Conservation (phyloP, 1,140 invertebrate genomes). For the Gonioctena quinquepunctata region DNA sequence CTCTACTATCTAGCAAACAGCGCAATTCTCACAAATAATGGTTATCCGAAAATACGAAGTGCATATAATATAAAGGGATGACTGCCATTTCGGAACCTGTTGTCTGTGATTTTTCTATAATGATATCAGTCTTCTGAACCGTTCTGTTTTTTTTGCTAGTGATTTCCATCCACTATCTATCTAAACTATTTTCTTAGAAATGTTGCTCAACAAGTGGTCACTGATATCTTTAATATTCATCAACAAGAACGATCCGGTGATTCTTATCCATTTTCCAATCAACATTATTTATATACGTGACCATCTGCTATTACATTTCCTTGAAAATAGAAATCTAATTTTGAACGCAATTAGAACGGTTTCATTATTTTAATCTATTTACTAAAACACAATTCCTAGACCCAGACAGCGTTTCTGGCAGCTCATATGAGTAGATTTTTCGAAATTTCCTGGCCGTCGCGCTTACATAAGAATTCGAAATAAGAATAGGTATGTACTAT, state of each 20-base stretch:
- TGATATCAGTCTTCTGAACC: not conserved
- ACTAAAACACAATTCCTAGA: constrained; percentile 6
- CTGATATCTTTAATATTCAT: not conserved
- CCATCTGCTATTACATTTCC: not conserved
- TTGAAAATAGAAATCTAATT: constrained; percentile 11
- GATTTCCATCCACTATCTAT: not conserved
- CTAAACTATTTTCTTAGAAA: not conserved
- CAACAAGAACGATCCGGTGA: not conserved
- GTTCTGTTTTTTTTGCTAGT: not conserved
- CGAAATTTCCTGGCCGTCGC: constrained; percentile 6
- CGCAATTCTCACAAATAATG: too few species aligned
- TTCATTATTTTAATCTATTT: constrained; percentile 9
- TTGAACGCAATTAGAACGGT: constrained; percentile 5
- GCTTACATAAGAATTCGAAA: constrained; percentile 6
- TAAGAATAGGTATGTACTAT: constrained; percentile 3
- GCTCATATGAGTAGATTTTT: constrained; percentile 3
- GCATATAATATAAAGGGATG: too few species aligned
- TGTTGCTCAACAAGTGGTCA: not conserved
- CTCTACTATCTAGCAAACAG: too few species aligned
- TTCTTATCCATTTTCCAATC: constrained; percentile 7
- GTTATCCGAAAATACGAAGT: too few species aligned
- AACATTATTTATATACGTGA: not conserved
- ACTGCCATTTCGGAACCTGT: too few species aligned
- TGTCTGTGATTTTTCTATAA: not conserved
- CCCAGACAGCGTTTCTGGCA: constrained; percentile 7